phyloP scores from a whole-genome alignment of 2,888 invertebrate species.

The Caenorhabditis angaria region DNA sequence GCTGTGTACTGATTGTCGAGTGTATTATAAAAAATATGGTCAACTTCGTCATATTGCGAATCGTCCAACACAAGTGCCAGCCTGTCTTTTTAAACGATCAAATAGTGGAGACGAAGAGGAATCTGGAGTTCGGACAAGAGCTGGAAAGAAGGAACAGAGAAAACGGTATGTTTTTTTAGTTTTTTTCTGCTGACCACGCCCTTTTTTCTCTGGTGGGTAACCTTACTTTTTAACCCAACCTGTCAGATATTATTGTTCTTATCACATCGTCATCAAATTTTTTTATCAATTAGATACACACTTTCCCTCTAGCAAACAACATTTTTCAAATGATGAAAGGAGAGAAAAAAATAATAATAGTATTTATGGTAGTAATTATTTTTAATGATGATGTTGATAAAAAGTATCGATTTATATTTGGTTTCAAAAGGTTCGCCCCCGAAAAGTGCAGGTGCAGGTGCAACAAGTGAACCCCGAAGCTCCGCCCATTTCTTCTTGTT shows the following conservation, averaged over 20 bases:
- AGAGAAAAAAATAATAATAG: no score
- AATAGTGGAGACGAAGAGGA: slow-evolving; percentile 49
- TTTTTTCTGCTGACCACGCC: slow-evolving; percentile 3
- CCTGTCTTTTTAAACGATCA: slow-evolving; percentile 71
- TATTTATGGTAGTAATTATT: no score
- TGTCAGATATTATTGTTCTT: no score
- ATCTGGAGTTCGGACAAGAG: slow-evolving; percentile 52
- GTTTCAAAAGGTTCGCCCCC: slow-evolving; percentile 12
- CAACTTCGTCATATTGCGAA: slow-evolving; percentile 77
- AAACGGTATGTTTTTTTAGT: slow-evolving; percentile 17
- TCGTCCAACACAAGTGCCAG: slow-evolving; percentile 72
- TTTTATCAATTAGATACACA: no score
- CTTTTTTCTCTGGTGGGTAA: background rate
- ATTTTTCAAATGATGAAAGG: no score
- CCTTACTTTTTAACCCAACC: slow-evolving; percentile 22
- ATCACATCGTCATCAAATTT: no score
- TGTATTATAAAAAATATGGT: slow-evolving; percentile 83
- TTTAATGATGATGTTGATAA: no score
- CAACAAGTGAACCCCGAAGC: background rate
- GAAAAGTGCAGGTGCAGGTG: background rate
- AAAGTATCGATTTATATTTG: slow-evolving; percentile 9
- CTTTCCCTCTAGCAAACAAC: no score
- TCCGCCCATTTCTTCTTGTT: slow-evolving; percentile 7
- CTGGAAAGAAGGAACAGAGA: slow-evolving; percentile 52
- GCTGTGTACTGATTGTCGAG: slow-evolving; percentile 82